Evolutionary conservation across 2,113 vertebrate species (phyloP).

Genomic region (Mustela nigripes): DNA sequence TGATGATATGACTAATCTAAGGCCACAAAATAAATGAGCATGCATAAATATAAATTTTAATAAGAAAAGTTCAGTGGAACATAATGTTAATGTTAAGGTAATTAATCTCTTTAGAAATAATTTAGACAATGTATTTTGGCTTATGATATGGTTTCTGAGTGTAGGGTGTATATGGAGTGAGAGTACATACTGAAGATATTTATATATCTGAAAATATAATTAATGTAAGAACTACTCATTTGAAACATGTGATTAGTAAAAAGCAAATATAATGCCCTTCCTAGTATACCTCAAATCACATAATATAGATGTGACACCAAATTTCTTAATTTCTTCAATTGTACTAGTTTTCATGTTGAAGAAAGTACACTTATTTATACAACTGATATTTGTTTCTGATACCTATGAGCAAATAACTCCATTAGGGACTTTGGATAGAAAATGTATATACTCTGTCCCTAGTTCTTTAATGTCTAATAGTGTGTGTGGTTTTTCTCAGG

Average conservation of each 20-base stretch:
- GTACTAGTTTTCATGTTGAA: neutral
- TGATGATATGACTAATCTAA: neutral
- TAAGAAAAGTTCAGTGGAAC: neutral
- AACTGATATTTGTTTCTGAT: neutral
- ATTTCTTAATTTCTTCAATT: neutral
- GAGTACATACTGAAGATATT: neutral
- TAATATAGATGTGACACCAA: neutral
- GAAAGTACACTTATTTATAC: neutral
- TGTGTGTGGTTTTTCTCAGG: neutral
- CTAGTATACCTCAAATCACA: neutral
- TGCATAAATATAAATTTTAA: neutral
- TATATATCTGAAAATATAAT: neutral
- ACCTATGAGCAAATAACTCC: neutral
- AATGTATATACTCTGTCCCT: neutral
- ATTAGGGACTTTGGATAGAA: neutral
- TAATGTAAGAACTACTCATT: neutral
- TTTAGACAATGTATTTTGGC: neutral
- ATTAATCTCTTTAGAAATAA: neutral
- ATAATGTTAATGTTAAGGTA: neutral
- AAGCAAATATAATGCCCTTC: neutral
- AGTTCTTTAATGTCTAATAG: neutral
- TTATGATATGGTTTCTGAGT: neutral
- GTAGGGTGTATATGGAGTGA: neutral
- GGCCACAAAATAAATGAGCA: neutral
- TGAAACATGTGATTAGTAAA: neutral